phyloP scores from a whole-genome alignment of 1,140 invertebrate species.

The Archivesica marissinica region DNA sequence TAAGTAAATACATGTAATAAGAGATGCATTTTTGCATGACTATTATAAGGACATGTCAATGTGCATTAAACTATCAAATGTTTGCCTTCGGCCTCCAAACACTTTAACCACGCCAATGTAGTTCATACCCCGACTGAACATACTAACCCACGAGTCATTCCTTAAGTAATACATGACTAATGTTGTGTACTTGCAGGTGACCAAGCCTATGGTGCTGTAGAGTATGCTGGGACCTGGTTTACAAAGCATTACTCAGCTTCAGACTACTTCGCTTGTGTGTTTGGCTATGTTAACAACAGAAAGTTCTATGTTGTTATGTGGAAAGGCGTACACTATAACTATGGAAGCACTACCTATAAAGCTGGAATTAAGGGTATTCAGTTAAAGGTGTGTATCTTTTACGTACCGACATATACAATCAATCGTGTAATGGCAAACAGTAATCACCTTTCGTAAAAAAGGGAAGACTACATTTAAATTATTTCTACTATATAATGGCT shows the following conservation, averaged over 20 bases:
- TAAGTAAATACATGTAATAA: too few species aligned
- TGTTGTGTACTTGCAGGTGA: too few species aligned
- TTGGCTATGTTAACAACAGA: conserved; percentile 94
- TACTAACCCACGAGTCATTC: too few species aligned
- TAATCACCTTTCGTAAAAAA: background rate
- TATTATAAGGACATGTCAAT: too few species aligned
- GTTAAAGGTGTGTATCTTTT: conserved; percentile 88
- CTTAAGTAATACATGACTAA: too few species aligned
- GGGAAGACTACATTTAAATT: background rate
- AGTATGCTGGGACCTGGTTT: conserved; percentile 97
- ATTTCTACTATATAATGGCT: background rate
- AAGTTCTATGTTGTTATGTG: conserved; percentile 98
- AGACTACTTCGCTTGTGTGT: conserved; percentile 96
- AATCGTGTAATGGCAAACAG: background rate
- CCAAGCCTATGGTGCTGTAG: conserved; percentile 94
- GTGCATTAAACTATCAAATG: too few species aligned
- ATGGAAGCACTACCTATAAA: conserved; percentile 46
- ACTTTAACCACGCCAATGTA: too few species aligned
- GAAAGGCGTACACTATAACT: conserved; percentile 90
- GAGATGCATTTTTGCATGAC: too few species aligned
- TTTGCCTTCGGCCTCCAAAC: too few species aligned
- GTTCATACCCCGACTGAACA: too few species aligned
- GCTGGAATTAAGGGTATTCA: conserved; percentile 89
- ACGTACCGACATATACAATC: background rate
- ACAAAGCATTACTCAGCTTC: conserved; percentile 95